Base-by-base conservation (phyloP, 2,797 vertebrate species). In the Discoglossus pictus region DNA sequence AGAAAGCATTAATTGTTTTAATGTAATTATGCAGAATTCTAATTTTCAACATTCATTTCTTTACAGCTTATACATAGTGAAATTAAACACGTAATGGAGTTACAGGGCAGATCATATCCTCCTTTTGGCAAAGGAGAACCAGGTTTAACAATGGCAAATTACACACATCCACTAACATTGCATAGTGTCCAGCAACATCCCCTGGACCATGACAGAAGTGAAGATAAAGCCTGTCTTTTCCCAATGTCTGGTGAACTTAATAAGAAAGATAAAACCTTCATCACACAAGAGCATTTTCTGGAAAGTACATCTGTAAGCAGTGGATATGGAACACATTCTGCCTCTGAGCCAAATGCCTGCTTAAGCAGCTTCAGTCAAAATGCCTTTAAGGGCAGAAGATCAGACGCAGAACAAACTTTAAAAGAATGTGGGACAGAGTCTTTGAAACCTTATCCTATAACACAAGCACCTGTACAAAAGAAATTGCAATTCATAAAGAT, bases 21-120 rank as follows among this genome's bases (percentile, higher is more conserved):
- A n/a, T n/a, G n/a, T n/a, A n/a, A n/a, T n/a, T n/a, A n/a, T n/a
- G n/a, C n/a, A n/a, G n/a, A n/a, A n/a, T n/a, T n/a, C 40, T 8
- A 8, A 7, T 40, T 25, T 23, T 38, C 52, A 7, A 16, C 24
- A 15, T 27, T 1, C n/a, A 53, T 50, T 35, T 65, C 16, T 72
- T 79, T 66, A 1, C 75, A 99, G 97, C 86, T 92, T 78, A 94
- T 98, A 84, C 95, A 95, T 79, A 90, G 97, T 86, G 96, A 98
- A 83, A 93, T 99, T 46, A 94, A 92, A 78, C 91, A 91, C 44
- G 83, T 98, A 78, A 87, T 94, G 76, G 90, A 90, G 76, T 74
- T 92, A 18, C 94, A 95, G 82, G 86, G 86, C 77, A 25, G 1
- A 1, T 48, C 31, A 73, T 59, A 65, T 15, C 21, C 76, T 74